Percentiles rank a stretch among this genome's conserved stretches.
phyloP scores from a whole-genome alignment of 2,888 invertebrate species.

The Melanostoma mellinum region DNA sequence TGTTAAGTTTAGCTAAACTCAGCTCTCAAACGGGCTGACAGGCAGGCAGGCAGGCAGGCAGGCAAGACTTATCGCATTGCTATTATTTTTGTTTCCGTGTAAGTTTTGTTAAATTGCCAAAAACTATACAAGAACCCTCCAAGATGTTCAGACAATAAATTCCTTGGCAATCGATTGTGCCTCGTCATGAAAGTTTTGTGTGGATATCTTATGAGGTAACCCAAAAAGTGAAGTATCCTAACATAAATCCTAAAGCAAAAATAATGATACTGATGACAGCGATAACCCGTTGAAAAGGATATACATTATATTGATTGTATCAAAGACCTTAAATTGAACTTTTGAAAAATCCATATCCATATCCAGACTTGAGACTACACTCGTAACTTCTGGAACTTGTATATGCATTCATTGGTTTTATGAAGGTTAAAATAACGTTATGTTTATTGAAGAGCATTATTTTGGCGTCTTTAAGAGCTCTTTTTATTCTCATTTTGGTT shows the following conservation, averaged over 20 bases:
- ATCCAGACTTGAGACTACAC: neutral
- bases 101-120: slow-evolving; percentile 64
- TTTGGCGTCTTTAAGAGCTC: slow-evolving; percentile 12
- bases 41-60: neutral
- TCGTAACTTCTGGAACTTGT: neutral
- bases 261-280: slow-evolving; percentile 68
- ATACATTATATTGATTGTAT: slow-evolving; percentile 56
- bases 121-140: slow-evolving; percentile 47
- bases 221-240: slow-evolving; percentile 55
- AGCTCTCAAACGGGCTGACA: neutral
- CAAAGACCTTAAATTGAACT: slow-evolving; percentile 50
- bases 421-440: slow-evolving; percentile 52
- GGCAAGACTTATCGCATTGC: slow-evolving; percentile 45
- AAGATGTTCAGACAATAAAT: slow-evolving; percentile 39
- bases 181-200: slow-evolving; percentile 57
- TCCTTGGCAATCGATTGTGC: slow-evolving; percentile 64
- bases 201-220: slow-evolving; percentile 64
- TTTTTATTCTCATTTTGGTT: neutral
- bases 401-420: slow-evolving; percentile 29
- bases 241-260: slow-evolving; percentile 61
- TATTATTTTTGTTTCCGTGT: slow-evolving; percentile 53
- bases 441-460: slow-evolving; percentile 34
- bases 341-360: slow-evolving; percentile 20
- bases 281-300: slow-evolving; percentile 58
- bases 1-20: too few species aligned